phyloP scores from a whole-genome alignment of 2,888 invertebrate genomes.

The Heliconius ismenius region DNA sequence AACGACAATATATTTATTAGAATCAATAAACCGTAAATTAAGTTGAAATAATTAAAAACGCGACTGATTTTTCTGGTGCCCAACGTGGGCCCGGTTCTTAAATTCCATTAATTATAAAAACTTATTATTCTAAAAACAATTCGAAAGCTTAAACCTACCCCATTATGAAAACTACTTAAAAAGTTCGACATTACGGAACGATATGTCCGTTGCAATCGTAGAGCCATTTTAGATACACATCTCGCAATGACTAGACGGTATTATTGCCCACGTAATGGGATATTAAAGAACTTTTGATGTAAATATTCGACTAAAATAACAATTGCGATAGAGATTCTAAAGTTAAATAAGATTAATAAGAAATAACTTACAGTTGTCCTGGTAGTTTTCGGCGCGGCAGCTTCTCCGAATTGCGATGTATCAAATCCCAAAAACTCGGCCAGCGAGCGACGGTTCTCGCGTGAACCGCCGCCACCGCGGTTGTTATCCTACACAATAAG shows the following conservation, averaged over 20 bases:
- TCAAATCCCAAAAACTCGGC: constrained; percentile 64
- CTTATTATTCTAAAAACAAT: not conserved
- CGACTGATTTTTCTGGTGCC: constrained; percentile 52
- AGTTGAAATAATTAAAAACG: not conserved
- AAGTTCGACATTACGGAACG: constrained; percentile 28
- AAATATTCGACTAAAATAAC: constrained; percentile 9
- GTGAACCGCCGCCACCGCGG: constrained; percentile 63
- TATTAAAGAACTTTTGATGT: constrained; percentile 16
- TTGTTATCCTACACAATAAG: constrained; percentile 56
- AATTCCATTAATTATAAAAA: not conserved
- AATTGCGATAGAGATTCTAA: constrained; percentile 13
- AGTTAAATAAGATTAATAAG: constrained; percentile 21
- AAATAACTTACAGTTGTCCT: constrained; percentile 59
- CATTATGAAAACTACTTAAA: constrained; percentile 20
- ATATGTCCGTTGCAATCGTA: constrained; percentile 32
- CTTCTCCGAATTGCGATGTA: constrained; percentile 51
- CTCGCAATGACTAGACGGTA: constrained; percentile 35
- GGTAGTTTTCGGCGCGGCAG: constrained; percentile 51
- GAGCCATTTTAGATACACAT: constrained; percentile 38
- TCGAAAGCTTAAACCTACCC: not conserved
- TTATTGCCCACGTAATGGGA: constrained; percentile 37
- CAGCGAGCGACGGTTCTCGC: constrained; percentile 64
- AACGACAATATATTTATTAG: not conserved
- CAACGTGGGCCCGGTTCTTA: constrained; percentile 50
- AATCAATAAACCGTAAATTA: not conserved